These are phyloP conservation scores for Strix occidentalis DNA, from an alignment of 2,797 vertebrate species.

Conservation along the genomic window DNA sequence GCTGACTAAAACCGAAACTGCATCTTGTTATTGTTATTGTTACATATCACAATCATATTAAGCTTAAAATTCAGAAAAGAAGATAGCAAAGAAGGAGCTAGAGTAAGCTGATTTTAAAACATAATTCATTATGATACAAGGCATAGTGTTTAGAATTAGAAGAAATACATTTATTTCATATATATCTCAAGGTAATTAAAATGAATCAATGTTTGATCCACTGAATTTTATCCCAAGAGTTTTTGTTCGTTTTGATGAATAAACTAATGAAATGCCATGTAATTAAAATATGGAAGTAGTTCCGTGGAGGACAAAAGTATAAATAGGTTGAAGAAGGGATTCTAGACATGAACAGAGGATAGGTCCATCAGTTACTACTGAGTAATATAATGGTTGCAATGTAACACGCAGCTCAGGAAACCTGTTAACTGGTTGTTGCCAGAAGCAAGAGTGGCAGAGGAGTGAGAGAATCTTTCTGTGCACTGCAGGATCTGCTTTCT, in stretches of 20 bases:
- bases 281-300: not conserved
- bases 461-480: not conserved
- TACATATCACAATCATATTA: not conserved
- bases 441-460: not conserved
- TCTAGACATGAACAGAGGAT: not conserved
- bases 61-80: not conserved
- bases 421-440: not conserved
- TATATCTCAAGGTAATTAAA: not conserved
- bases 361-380: not conserved
- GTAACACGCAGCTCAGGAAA: not conserved
- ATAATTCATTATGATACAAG: not conserved
- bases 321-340: not conserved
- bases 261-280: not conserved
- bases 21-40: no score
- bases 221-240: not conserved
- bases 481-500: not conserved
- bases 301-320: not conserved
- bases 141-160: not conserved
- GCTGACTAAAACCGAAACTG: not conserved
- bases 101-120: not conserved
- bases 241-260: not conserved
- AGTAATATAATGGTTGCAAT: not conserved
- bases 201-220: not conserved
- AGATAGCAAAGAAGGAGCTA: not conserved
- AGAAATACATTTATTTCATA: not conserved